Percentiles rank a stretch among this genome's conserved stretches.
phyloP scores from a whole-genome alignment of 1,140 invertebrate species.

The Pollicipes pollicipes region DNA sequence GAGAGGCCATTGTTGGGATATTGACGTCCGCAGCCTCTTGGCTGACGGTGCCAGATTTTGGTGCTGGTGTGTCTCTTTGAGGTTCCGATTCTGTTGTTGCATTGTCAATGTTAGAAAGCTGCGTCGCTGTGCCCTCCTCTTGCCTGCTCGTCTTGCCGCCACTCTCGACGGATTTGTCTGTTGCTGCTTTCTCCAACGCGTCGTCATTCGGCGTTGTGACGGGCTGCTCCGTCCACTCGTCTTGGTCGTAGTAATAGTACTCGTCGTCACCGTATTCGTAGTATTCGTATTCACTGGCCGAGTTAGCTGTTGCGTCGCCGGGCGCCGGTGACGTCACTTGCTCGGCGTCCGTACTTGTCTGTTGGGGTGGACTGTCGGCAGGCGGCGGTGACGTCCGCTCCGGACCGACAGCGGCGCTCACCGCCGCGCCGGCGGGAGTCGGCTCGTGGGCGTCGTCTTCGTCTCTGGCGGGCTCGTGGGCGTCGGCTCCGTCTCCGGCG shows the following conservation, averaged over 20 bases:
- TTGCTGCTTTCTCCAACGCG: neutral
- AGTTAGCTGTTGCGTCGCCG: neutral
- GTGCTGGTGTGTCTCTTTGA: neutral
- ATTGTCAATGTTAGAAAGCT: neutral
- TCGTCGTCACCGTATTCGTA: neutral
- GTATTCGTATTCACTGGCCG: neutral
- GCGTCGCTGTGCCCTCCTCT: neutral
- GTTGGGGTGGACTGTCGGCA: neutral
- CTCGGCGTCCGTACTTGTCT: neutral
- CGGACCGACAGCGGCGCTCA: too few relatives aligned
- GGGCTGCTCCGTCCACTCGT: neutral
- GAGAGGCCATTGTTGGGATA: neutral
- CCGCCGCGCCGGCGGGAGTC: too few relatives aligned
- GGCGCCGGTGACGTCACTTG: too few relatives aligned
- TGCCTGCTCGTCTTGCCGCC: neutral
- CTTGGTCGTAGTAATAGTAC: neutral
- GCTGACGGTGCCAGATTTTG: too few relatives aligned
- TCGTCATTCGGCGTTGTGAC: neutral
- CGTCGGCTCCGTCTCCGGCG: too few relatives aligned
- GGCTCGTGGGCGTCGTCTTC: too few relatives aligned
- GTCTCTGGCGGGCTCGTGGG: too few relatives aligned
- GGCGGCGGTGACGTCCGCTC: neutral
- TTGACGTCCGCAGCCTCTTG: too few relatives aligned
- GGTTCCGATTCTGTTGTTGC: neutral
- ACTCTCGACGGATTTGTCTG: neutral